Conservation (phyloP, 2,113 vertebrate genomes). For the Coptodon bakossiorum region DNA sequence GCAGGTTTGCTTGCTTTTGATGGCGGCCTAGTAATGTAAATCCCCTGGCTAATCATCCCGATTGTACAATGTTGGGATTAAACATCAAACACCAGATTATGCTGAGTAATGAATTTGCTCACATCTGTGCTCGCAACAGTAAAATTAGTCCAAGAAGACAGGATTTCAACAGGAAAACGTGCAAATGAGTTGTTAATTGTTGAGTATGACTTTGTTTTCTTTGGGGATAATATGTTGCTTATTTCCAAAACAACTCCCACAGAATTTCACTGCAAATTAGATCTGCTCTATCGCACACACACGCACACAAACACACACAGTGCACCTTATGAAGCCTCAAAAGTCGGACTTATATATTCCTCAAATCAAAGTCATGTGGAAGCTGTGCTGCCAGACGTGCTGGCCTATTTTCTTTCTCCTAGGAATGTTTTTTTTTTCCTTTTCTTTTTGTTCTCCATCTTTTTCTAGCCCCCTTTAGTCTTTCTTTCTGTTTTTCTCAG, state of each 20-base stretch:
- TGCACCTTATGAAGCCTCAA: constrained; percentile 35
- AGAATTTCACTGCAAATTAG: neutral
- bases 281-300: neutral
- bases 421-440: constrained; percentile 35
- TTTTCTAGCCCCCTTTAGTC: neutral
- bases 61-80: neutral
- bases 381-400: constrained; percentile 31
- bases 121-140: neutral
- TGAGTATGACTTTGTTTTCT: neutral
- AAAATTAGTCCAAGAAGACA: neutral
- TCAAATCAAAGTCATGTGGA: constrained; percentile 68
- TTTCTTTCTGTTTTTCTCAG: neutral
- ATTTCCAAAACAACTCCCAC: neutral
- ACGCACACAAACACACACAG: neutral
- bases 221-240: neutral
- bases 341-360: constrained; percentile 48
- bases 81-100: neutral
- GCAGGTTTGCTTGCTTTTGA: neutral
- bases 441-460: neutral
- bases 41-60: neutral
- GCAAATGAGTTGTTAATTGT: neutral
- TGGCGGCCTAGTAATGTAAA: neutral
- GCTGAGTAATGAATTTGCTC: neutral
- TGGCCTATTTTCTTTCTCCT: constrained; percentile 57
- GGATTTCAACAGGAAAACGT: neutral